These are phyloP conservation scores for Forficula auricularia DNA, from an alignment of 1,140 invertebrate species.

Conservation along the genomic window DNA sequence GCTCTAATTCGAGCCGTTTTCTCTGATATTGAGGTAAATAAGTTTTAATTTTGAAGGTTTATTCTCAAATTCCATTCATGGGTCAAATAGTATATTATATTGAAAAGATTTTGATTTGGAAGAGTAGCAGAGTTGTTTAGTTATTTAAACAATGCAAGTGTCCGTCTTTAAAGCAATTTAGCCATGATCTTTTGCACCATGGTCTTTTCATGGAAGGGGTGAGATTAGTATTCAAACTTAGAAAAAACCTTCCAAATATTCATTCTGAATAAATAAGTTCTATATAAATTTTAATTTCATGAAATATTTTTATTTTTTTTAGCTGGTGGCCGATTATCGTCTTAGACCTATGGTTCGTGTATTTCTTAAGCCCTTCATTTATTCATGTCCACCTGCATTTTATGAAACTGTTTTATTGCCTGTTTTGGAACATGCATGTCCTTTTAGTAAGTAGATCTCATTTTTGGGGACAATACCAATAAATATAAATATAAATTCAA, in stretches of 20 bases:
- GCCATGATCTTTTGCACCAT: too few relatives aligned
- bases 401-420: conserved; percentile 58
- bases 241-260: too few relatives aligned
- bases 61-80: conserved; percentile 15
- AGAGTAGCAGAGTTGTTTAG: too few relatives aligned
- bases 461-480: too few relatives aligned
- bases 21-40: conserved; percentile 41
- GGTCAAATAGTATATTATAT: too few relatives aligned
- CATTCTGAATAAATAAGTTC: too few relatives aligned
- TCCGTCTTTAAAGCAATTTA: too few relatives aligned
- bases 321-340: conserved; percentile 66
- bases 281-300: too few relatives aligned
- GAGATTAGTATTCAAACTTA: too few relatives aligned
- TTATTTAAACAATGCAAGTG: too few relatives aligned
- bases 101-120: too few relatives aligned
- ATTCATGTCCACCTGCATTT: conserved; percentile 60
- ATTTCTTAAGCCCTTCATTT: conserved; percentile 71
- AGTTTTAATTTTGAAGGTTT: conserved; percentile 9
- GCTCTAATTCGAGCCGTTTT: conserved; percentile 45
- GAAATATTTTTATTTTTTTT: conserved; percentile 12
- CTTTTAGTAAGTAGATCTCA: conserved; percentile 43
- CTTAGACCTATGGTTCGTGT: conserved; percentile 62
- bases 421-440: conserved; percentile 53
- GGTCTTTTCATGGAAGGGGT: too few relatives aligned
- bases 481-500: neutral